Conservation (phyloP, 92 coral and sea anemone genomes). For the Heteractis magnifica region DNA sequence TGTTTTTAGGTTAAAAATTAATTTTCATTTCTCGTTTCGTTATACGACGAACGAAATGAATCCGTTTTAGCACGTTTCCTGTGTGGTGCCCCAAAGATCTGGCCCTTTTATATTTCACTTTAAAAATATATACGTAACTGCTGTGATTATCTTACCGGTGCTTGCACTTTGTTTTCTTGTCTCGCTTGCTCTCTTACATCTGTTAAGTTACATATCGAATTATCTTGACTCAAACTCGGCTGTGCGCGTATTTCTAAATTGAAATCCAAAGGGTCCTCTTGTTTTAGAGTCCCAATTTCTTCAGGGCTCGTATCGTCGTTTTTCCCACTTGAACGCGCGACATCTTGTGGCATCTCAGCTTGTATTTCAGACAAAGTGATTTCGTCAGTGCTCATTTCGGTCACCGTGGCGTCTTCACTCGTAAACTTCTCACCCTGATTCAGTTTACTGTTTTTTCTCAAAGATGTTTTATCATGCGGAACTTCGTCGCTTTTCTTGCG, state of each 20-base stretch:
- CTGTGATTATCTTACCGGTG: background rate
- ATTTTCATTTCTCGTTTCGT: no score
- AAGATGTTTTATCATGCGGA: background rate
- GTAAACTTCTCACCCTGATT: background rate
- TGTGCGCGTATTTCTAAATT: background rate
- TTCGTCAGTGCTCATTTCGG: background rate
- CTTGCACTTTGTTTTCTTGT: background rate
- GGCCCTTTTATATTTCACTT: no score
- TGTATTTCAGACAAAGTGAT: background rate
- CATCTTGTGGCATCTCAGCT: background rate
- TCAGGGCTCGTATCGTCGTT: background rate
- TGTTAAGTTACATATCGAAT: background rate
- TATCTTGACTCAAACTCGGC: background rate
- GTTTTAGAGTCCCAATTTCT: background rate
- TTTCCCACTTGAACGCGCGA: background rate
- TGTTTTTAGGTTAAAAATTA: no score
- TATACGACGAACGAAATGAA: no score
- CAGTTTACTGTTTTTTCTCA: background rate
- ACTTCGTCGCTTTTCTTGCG: background rate
- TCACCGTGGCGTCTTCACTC: background rate
- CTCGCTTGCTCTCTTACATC: background rate
- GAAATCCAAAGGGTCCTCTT: background rate
- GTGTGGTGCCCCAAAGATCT: no score
- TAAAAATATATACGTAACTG: no score
- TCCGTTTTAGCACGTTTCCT: no score